Evolutionary conservation across 2,888 invertebrate genomes (phyloP), one percentile per base, ranked within the genome.

Genomic region (Flabesymbios commensalis): DNA sequence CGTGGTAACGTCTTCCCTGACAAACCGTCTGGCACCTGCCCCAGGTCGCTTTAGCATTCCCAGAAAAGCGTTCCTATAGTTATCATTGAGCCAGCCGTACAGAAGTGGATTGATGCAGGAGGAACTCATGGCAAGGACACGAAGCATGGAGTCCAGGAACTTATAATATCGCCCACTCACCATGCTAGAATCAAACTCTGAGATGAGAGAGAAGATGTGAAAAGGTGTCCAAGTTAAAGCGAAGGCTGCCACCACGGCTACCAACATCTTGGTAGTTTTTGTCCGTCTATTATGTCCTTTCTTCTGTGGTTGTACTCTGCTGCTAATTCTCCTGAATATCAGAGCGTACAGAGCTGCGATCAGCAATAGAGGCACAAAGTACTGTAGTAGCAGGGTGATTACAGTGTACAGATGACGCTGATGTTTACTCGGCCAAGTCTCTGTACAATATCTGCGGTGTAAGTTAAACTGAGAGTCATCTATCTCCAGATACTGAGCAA

Each of bases 21-120:
- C n/a, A n/a, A n/a, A n/a, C n/a, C 31, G 36, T 4, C n/a, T 24
- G 2, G 60, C 47, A 3, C 47, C 33, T n/a, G 43, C 52, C n/a
- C 32, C 19, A 1, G 58, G 61, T 14, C 49, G 36, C 2, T 54
- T 39, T n/a, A 68, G 59, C 39, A 68, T 61, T 19, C 55, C 48
- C 22, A 68, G 57, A 48, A 68, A 68, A 29, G 68, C 68, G 29
- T 49, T 64, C 3, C 66, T 58, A 48, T 68, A 81, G 70, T 78
- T 81, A 61, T 79, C 80, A 65, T 81, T 81, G 29, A 81, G 68
- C 79, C 80, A 81, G 29, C 80, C 81, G 64, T 81, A 81, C 14
- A 81, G 69, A 58, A 80, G 74, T 0, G 81, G 81, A 66, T 81
- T 81, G 42, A 81, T 72, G 65, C 80, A 81, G 17, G 80, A 76